Percentiles rank a stretch among this genome's conserved stretches.
These are phyloP conservation scores for Scrobipalpa atriplicella DNA, from an alignment of 2,888 invertebrate species.

Conservation along the genomic window DNA sequence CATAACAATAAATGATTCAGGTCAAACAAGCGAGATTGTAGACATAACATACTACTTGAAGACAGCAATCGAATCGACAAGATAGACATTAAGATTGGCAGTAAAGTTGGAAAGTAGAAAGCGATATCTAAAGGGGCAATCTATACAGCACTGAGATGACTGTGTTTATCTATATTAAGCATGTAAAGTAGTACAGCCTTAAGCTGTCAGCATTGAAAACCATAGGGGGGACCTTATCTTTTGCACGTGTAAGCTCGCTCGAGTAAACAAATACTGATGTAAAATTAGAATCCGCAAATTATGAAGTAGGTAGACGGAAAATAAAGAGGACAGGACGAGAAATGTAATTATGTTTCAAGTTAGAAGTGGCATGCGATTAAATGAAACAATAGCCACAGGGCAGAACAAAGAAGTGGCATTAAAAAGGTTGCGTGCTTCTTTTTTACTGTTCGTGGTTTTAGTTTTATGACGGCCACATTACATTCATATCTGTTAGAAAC, in stretches of 20 bases:
- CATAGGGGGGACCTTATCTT: conserved; percentile 16
- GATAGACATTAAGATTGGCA: not conserved
- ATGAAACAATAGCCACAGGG: too few species aligned
- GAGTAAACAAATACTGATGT: conserved; percentile 1
- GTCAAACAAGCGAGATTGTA: not conserved
- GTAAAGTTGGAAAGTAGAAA: conserved; percentile 7
- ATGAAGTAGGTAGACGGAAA: not conserved
- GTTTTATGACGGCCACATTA: not conserved
- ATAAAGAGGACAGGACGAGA: not conserved
- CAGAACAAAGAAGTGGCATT: not conserved
- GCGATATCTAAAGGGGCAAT: conserved; percentile 3
- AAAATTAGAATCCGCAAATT: conserved; percentile 23
- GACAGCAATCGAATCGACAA: not conserved
- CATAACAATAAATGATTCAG: conserved; percentile 5
- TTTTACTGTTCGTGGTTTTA: not conserved
- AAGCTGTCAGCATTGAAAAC: conserved; percentile 18
- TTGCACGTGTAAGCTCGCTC: not conserved
- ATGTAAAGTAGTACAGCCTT: conserved; percentile 4
- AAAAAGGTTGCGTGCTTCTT: not conserved
- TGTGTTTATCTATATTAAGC: conserved; percentile 9
- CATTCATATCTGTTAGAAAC: conserved; percentile 1
- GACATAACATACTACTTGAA: not conserved
- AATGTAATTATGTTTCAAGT: not conserved
- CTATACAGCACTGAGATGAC: not conserved
- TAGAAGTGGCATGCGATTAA: not conserved